Percentiles rank a stretch among this genome's conserved stretches.
phyloP scores from a whole-genome alignment of 2,797 vertebrate genomes.

The Oreochromis mossambicus region DNA sequence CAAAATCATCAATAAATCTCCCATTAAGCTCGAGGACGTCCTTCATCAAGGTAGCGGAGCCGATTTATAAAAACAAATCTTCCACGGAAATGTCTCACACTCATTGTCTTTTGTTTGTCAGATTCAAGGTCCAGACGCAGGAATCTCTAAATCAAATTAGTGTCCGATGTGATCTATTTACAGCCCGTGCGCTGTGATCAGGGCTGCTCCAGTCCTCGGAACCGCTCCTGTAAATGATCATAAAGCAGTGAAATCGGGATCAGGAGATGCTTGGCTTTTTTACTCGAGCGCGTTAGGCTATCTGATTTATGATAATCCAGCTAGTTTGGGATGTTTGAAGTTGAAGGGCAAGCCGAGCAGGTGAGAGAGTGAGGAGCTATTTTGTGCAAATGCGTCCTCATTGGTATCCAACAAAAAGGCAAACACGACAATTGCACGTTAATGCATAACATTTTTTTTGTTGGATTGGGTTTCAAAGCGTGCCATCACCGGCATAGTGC shows the following conservation, averaged over 20 bases:
- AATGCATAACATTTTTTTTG: background rate
- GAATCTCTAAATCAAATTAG: constrained; percentile 55
- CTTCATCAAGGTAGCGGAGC: background rate
- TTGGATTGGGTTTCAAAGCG: background rate
- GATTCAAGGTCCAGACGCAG: constrained; percentile 30
- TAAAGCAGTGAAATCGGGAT: background rate
- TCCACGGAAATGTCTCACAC: background rate
- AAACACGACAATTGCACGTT: background rate
- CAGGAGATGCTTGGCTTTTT: background rate
- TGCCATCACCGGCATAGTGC: background rate
- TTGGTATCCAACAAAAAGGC: background rate
- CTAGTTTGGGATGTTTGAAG: constrained; percentile 60
- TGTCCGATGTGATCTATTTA: constrained; percentile 44
- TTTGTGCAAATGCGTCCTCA: background rate
- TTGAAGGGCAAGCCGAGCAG: constrained; percentile 63
- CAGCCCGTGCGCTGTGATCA: background rate
- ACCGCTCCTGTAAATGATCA: background rate
- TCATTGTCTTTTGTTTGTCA: constrained; percentile 36
- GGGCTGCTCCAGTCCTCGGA: background rate
- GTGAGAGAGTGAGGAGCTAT: background rate
- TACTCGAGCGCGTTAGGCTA: background rate
- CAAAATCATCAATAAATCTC: constrained; percentile 59
- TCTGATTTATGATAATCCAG: constrained; percentile 21
- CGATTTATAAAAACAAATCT: background rate
- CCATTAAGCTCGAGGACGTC: constrained; percentile 34